These are phyloP conservation scores for Phrynocephalus guinanensis DNA, from an alignment of 2,797 vertebrate species.

Conservation along the genomic window DNA sequence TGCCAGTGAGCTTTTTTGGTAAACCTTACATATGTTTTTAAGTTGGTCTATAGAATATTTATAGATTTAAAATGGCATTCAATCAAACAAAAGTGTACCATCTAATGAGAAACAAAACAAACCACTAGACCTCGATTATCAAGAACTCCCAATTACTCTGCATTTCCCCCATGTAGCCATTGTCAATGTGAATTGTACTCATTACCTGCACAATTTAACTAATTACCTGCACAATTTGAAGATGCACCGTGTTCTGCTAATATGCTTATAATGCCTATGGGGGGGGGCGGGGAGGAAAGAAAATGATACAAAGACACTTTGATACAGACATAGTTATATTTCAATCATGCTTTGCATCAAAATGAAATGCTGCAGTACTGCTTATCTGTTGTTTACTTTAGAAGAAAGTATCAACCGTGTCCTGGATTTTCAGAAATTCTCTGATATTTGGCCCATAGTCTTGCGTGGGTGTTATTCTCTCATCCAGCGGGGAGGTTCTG, in stretches of 20 bases:
- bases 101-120: conserved; percentile 71
- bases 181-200: neutral
- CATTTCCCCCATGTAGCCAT: neutral
- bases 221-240: neutral
- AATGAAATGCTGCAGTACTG: neutral
- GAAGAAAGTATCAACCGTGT: neutral
- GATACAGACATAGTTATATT: neutral
- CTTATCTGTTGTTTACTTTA: neutral
- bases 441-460: neutral
- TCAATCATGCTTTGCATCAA: conserved; percentile 6
- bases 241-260: neutral
- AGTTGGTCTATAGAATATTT: conserved; percentile 60
- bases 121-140: conserved; percentile 18
- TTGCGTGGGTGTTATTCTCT: neutral
- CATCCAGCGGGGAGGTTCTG: neutral
- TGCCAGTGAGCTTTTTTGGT: conserved; percentile 70
- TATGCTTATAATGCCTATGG: neutral
- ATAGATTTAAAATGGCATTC: conserved; percentile 72
- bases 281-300: neutral
- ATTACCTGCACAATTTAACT: neutral
- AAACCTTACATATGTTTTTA: conserved; percentile 74
- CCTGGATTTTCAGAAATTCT: neutral
- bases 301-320: neutral
- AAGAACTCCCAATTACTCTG: neutral
- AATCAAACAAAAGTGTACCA: conserved; percentile 74